Evolutionary conservation across 2,888 invertebrate species (phyloP), one percentile per base, ranked within the genome.

Genomic region (Eupithecia subfuscata): DNA sequence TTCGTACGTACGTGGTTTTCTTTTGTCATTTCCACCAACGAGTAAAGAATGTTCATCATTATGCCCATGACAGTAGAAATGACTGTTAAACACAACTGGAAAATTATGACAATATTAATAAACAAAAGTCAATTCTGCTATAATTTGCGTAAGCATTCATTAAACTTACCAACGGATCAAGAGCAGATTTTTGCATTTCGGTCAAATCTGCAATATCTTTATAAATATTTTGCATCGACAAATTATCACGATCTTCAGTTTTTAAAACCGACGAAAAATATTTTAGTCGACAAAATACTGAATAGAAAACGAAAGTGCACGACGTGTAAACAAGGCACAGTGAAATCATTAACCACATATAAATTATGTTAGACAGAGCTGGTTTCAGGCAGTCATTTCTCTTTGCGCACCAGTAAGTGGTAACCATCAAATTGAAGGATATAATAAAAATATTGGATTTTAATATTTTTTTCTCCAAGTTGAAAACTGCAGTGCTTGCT

Each of bases 181-280:
- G 22, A 45, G 22, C 43, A 16, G 68, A 68, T 68, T 68, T 68
- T 12, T 68, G 68, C 12, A 70, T 75, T 70, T 70, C 60, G 12
- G 63, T 25, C 16, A 45, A 68, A n/a, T 45, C 68, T 68, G 11
- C 68, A 2, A 68, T 68, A 0, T n/a, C 68, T 43, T 68, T 68
- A 68, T 68, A 68, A 25, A 43, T 22, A 43, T 43, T 68, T 25
- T 25, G 40, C 68, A 68, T 25, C 7, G 1, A n/a, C 18, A 45
- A 68, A 68, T 40, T 16, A 22, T 68, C 43, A 45, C 43, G 37
- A 68, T 43, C 7, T 68, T 45, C 68, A 40, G 0, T 43, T 25
- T 68, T 45, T 22, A 68, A 43, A 1, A 43, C 22, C 22, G 9
- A 43, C 43, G 14, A 40, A 3, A 68, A 43, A 40, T 43, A 25